Percentiles rank a stretch among this genome's conserved stretches.
Conservation (phyloP, 35 echinoderm and acorn worm genomes). For the Eucidaris tribuloides region DNA sequence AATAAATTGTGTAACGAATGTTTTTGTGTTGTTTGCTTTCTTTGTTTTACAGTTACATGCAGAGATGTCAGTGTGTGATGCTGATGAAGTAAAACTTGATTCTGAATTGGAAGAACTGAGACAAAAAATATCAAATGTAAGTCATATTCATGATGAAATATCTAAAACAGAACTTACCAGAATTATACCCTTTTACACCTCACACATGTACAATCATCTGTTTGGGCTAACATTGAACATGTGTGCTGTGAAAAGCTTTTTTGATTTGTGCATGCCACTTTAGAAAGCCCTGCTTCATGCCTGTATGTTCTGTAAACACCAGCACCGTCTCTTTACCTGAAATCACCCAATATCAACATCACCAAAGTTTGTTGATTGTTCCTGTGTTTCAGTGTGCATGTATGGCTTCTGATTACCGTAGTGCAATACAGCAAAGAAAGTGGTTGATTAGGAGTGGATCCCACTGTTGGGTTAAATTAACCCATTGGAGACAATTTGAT, state of each 20-base stretch:
- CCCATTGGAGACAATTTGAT: no score
- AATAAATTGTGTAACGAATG: not conserved
- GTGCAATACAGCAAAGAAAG: no score
- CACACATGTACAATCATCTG: not conserved
- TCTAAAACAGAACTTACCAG: not conserved
- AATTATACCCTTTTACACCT: not conserved
- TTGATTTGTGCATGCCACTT: not conserved
- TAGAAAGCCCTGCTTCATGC: not conserved
- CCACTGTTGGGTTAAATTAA: no score
- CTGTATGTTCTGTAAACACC: not conserved
- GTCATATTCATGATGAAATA: no score
- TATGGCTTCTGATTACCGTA: no score
- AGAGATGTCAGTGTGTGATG: conserved; percentile 34
- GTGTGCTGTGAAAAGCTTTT: not conserved
- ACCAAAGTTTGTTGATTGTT: no score
- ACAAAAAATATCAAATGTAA: conserved; percentile 74
- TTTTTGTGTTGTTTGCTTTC: not conserved
- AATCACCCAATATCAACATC: no score
- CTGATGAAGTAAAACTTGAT: conserved; percentile 59
- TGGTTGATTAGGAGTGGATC: no score
- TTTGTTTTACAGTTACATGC: conserved; percentile 53
- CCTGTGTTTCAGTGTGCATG: no score
- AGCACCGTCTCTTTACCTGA: no score
- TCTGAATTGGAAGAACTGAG: conserved; percentile 70
- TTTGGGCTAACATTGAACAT: not conserved